These are phyloP conservation scores for Scaptomyza flava DNA, from an alignment of 2,888 invertebrate species.

Conservation along the genomic window DNA sequence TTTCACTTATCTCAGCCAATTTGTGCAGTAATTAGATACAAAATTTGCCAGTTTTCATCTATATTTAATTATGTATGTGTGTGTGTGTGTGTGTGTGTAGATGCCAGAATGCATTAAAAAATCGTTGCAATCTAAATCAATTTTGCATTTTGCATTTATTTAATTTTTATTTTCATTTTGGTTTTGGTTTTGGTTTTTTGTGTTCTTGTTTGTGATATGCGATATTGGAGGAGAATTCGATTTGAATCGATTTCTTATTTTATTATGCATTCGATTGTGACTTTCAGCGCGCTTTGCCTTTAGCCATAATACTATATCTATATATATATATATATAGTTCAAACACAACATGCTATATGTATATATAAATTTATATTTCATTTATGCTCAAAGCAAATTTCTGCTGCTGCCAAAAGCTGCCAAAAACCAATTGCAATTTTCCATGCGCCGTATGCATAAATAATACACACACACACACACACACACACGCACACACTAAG, in stretches of 20 bases:
- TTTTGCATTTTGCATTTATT: slow-evolving; percentile 11
- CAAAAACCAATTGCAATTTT: slow-evolving; percentile 78
- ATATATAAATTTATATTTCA: slow-evolving; percentile 49
- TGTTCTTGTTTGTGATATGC: slow-evolving; percentile 11
- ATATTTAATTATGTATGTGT: neutral
- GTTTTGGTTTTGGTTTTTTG: neutral
- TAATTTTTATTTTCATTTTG: neutral
- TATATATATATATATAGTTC: slow-evolving; percentile 17
- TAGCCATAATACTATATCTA: slow-evolving; percentile 12
- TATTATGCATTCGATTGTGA: slow-evolving; percentile 48
- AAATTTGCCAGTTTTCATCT: neutral
- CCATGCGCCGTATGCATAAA: slow-evolving; percentile 75
- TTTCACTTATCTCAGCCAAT: neutral
- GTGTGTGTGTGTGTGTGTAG: neutral
- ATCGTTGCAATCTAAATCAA: slow-evolving; percentile 27
- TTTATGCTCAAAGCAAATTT: slow-evolving; percentile 70
- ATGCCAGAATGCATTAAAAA: slow-evolving; percentile 9
- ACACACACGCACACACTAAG: slow-evolving; percentile 28
- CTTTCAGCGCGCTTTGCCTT: slow-evolving; percentile 24
- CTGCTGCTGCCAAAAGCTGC: slow-evolving; percentile 57
- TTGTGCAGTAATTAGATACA: neutral
- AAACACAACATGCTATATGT: neutral
- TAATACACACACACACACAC: slow-evolving; percentile 63
- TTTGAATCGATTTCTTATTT: slow-evolving; percentile 49
- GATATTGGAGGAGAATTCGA: slow-evolving; percentile 36